These are phyloP conservation scores for Hyaena hyaena DNA, from an alignment of 2,113 vertebrate species.

Conservation along the genomic window DNA sequence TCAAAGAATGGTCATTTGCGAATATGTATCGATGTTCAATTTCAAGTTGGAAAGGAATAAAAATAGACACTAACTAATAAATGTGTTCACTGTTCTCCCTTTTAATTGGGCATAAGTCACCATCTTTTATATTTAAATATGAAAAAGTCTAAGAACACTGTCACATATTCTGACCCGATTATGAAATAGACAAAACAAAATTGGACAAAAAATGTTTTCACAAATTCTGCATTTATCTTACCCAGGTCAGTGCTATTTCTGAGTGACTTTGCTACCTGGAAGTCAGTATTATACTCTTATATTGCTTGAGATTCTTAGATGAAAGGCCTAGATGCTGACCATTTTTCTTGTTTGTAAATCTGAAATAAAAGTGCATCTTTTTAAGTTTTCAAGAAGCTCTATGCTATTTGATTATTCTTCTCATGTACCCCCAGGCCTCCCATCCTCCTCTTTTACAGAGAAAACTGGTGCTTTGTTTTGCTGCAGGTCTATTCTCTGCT, in stretches of 20 bases:
- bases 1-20: constrained; percentile 21
- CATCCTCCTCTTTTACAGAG: constrained; percentile 36
- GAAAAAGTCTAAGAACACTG: not conserved
- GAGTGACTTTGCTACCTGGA: not conserved
- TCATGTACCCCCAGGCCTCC: not conserved
- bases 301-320: not conserved
- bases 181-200: not conserved
- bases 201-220: not conserved
- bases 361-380: constrained; percentile 66
- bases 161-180: not conserved
- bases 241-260: not conserved
- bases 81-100: not conserved
- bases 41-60: constrained; percentile 7
- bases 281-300: not conserved
- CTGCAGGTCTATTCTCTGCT: constrained; percentile 61
- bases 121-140: not conserved
- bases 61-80: constrained; percentile 32
- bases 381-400: constrained; percentile 49
- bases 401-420: constrained; percentile 63
- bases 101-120: constrained; percentile 1
- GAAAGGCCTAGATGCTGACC: constrained; percentile 38
- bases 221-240: not conserved
- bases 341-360: constrained; percentile 51
- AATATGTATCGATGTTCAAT: not conserved
- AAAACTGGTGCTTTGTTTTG: constrained; percentile 74